Conservation (phyloP, 2,113 vertebrate species). For the Octodon degus region DNA sequence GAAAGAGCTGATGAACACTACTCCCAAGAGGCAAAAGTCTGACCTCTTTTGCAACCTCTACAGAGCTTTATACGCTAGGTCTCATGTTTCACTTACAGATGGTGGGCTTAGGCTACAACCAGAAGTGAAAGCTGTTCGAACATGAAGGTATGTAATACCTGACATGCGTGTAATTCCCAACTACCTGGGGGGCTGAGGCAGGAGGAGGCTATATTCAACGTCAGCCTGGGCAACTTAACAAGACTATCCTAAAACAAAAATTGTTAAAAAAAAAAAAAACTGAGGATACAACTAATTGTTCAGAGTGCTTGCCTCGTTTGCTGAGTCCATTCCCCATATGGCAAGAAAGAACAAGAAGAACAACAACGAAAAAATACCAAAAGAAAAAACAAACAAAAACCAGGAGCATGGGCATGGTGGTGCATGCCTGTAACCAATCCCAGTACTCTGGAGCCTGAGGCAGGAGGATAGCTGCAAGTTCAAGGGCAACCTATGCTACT, state of each 20-base stretch:
- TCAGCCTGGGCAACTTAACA: neutral
- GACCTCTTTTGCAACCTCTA: neutral
- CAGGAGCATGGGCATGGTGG: neutral
- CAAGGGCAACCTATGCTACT: neutral
- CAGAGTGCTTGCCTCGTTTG: neutral
- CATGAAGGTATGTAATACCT: neutral
- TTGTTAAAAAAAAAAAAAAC: neutral
- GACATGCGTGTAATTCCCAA: neutral
- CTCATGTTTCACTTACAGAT: neutral
- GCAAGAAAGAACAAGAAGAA: neutral
- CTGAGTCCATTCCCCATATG: neutral
- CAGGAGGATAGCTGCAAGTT: neutral
- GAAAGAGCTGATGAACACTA: neutral
- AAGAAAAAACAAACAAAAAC: too few species aligned
- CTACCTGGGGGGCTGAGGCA: neutral
- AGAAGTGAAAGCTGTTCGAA: neutral
- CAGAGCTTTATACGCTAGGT: neutral
- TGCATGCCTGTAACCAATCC: neutral
- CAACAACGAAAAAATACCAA: too few species aligned
- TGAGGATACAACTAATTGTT: neutral
- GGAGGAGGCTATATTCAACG: neutral
- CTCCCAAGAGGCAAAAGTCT: neutral
- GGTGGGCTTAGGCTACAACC: neutral
- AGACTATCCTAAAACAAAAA: neutral
- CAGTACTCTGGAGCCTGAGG: neutral